Percentiles rank a stretch among this genome's conserved stretches.
phyloP scores from a whole-genome alignment of 2,797 vertebrate genomes.

The Poeciliopsis infans region DNA sequence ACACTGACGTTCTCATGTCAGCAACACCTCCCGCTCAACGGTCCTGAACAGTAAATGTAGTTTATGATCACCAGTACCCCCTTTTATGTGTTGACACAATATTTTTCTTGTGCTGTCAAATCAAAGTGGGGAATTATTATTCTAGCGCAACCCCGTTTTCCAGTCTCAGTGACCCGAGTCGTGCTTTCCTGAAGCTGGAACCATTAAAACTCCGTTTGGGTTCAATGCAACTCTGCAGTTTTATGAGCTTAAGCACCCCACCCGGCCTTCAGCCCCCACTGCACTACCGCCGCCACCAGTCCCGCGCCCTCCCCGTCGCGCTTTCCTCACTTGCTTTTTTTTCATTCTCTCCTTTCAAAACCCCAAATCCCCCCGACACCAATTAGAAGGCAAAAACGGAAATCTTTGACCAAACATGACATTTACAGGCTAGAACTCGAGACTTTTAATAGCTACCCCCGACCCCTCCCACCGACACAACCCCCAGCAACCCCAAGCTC shows the following conservation, averaged over 20 bases:
- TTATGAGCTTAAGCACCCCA: constrained; percentile 46
- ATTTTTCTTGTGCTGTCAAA: constrained; percentile 80
- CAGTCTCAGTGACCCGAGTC: constrained; percentile 72
- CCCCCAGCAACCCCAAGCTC: constrained; percentile 12
- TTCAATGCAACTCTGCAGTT: constrained; percentile 70
- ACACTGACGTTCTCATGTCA: constrained; percentile 37
- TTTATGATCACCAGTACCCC: constrained; percentile 72
- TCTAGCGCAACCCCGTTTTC: constrained; percentile 72
- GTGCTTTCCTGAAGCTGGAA: constrained; percentile 60
- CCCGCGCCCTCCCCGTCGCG: neutral
- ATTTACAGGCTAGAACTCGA: constrained; percentile 77
- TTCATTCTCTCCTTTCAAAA: constrained; percentile 54
- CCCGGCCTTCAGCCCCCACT: constrained; percentile 3
- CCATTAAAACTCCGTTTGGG: constrained; percentile 72
- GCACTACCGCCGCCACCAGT: neutral
- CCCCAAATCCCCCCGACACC: constrained; percentile 75
- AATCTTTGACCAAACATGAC: constrained; percentile 81
- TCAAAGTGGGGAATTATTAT: constrained; percentile 78
- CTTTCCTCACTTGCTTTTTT: constrained; percentile 52
- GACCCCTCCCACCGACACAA: constrained; percentile 9
- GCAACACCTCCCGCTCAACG: constrained; percentile 16
- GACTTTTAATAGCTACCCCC: constrained; percentile 59
- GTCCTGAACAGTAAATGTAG: constrained; percentile 49
- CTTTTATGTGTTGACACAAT: constrained; percentile 77
- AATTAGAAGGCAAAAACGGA: constrained; percentile 81